Evolutionary conservation across 2,113 vertebrate species (phyloP).

Genomic region (Thinocorus orbignyianus): DNA sequence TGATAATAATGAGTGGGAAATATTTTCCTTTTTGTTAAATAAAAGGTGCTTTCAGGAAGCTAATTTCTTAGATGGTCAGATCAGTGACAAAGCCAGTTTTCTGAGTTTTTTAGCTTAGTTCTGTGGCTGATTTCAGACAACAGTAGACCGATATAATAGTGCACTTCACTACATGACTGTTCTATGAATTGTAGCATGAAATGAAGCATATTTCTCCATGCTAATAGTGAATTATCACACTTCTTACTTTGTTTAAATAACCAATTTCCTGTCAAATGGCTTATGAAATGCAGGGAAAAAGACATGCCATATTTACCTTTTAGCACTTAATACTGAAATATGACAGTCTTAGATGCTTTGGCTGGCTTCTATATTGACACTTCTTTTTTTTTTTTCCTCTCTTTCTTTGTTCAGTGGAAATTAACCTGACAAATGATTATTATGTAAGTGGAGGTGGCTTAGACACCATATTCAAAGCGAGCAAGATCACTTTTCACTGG

Average conservation of each 20-base stretch:
- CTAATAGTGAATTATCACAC: background rate
- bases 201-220: background rate
- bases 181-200: background rate
- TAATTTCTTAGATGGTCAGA: background rate
- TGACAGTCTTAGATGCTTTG: background rate
- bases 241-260: background rate
- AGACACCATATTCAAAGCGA: constrained; percentile 86
- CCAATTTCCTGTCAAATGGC: background rate
- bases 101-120: background rate
- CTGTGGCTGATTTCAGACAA: background rate
- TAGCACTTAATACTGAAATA: background rate
- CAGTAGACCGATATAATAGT: background rate
- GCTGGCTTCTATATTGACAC: background rate
- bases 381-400: background rate
- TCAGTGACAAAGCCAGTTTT: background rate
- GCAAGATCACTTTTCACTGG: constrained; percentile 95
- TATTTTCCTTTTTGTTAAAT: background rate
- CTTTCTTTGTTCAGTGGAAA: constrained; percentile 81
- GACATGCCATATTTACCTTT: background rate
- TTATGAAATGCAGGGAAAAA: background rate
- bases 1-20: background rate
- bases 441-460: constrained; percentile 88
- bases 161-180: background rate
- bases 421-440: constrained; percentile 90
- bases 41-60: background rate